Base-by-base conservation (phyloP, 1,140 invertebrate genomes). In the Trichogramma pretiosum region DNA sequence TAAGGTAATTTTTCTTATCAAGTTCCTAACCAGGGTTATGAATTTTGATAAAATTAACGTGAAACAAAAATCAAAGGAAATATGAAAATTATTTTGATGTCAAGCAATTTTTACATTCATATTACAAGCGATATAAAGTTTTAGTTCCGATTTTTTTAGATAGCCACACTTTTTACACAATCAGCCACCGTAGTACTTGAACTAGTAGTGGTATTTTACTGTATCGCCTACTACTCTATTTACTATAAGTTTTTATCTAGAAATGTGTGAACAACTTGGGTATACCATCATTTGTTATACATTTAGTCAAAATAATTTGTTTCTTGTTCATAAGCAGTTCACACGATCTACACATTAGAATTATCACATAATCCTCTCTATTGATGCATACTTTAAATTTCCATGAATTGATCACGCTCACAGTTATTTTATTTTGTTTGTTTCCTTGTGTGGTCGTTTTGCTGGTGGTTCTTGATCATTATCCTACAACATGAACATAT, bases 251-350 rank as follows among this genome's bases (percentile, higher is more conserved):
- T 23, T 23, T 55, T 34, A 34, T 58, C 60, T 68, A 68, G 54
- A 63, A 61, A 64, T 66, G 64, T 59, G 62, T 57, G 59, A 68
- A 63, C 61, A 62, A 67, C 58, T 65, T 63, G 64, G 50, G 56
- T 67, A 57, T 66, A 65, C 62, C 59, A 46, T 45, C 30, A 65
- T 64, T 62, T 62, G 60, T 67, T 67, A 60, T 68, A 63, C 55
- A 69, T 50, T 9, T 66, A 68, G 67, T 47, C 63, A 67, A 69
- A 69, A 69, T 69, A 69, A 67, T 69, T 62, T 67, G 64, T 69
- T 62, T 62, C 58, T 67, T 64, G 62, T 68, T 64, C 65, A 50
- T 65, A 58, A 66, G 59, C 53, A 65, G 56, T 64, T 56, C 40
- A 28, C 40, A 11, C 35, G 37, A 49, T 46, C 38, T 53, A 51